Conservation (phyloP, 2,113 vertebrate genomes). For the Oceanodroma tethys region DNA sequence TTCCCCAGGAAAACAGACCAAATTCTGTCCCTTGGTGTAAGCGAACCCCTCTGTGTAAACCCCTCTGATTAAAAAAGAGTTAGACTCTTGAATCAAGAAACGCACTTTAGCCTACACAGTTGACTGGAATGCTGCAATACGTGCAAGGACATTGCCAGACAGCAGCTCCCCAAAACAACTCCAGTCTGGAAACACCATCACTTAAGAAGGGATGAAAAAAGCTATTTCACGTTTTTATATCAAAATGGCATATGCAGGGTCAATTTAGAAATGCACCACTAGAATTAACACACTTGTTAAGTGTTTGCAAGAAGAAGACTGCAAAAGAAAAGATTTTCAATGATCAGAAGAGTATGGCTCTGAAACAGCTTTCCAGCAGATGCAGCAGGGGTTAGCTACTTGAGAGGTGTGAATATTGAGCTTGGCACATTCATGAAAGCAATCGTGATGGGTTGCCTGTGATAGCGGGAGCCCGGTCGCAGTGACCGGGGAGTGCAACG, state of each 20-base stretch:
- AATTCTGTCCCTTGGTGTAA: not conserved
- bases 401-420: not conserved
- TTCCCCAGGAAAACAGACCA: not conserved
- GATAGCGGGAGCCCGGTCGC: not conserved
- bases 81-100: not conserved
- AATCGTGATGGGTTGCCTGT: not conserved
- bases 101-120: not conserved
- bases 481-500: not conserved
- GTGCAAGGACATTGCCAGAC: not conserved
- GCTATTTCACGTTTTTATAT: not conserved
- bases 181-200: not conserved
- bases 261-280: not conserved
- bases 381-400: not conserved
- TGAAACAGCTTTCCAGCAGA: not conserved
- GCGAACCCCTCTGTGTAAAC: not conserved
- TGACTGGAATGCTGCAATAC: not conserved
- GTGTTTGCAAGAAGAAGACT: not conserved
- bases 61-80: not conserved
- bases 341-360: not conserved
- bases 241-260: not conserved
- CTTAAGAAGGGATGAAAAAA: not conserved
- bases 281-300: not conserved
- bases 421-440: not conserved
- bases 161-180: not conserved
- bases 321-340: not conserved